Conservation (phyloP, 2,888 invertebrate genomes). For the Schizotus pectinicornis region DNA sequence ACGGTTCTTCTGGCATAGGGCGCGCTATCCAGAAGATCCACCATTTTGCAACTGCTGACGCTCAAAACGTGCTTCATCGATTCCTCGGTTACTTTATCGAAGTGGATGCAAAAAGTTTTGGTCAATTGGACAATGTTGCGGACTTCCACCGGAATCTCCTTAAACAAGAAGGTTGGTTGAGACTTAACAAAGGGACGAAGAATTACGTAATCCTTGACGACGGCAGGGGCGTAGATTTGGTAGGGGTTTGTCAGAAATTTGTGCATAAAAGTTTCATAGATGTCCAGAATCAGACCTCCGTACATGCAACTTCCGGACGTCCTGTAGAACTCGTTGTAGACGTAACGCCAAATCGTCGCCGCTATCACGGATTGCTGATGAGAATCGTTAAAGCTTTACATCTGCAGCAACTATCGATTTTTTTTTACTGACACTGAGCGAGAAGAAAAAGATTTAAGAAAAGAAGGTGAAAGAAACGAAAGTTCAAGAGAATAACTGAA, state of each 20-base stretch:
- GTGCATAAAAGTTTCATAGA: conserved; percentile 41
- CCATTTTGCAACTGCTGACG: conserved; percentile 45
- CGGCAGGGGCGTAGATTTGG: conserved; percentile 43
- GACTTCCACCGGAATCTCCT: conserved; percentile 47
- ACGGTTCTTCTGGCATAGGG: conserved; percentile 36
- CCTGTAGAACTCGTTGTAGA: conserved; percentile 46
- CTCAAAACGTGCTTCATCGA: conserved; percentile 31
- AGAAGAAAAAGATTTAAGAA: too few relatives aligned
- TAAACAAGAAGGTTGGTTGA: conserved; percentile 7
- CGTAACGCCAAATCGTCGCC: conserved; percentile 52
- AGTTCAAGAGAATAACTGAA: too few relatives aligned
- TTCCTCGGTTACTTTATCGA: conserved; percentile 49
- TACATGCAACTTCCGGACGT: conserved; percentile 47
- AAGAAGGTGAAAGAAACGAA: too few relatives aligned
- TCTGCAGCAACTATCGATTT: too few relatives aligned
- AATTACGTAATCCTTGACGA: conserved; percentile 47
- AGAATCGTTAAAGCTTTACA: too few relatives aligned
- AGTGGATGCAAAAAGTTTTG: conserved; percentile 50
- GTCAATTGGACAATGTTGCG: conserved; percentile 45
- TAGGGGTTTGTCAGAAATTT: conserved; percentile 46
- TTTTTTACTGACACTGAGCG: too few relatives aligned
- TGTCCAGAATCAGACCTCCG: conserved; percentile 48
- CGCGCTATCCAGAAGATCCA: conserved; percentile 46
- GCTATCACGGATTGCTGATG: conserved; percentile 45
- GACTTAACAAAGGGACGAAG: not conserved